Conservation (phyloP, 2,888 invertebrate genomes). For the Acanthococcus lagerstroemiae region DNA sequence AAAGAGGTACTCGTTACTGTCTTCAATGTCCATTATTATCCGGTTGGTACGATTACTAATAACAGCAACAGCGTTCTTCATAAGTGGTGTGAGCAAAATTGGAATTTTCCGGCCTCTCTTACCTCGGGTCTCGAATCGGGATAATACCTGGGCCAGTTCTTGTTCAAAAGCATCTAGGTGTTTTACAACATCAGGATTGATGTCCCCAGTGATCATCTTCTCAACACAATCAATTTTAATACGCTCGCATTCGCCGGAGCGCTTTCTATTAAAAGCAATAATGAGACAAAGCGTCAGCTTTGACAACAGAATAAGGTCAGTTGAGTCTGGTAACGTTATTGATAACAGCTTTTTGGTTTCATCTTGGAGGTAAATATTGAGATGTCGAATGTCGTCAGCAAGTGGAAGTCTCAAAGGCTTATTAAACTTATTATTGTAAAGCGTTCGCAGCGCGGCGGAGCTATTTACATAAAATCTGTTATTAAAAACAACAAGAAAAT, state of each 20-base stretch:
- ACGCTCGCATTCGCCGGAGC: neutral
- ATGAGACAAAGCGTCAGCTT: neutral
- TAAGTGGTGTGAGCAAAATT: neutral
- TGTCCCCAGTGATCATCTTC: neutral
- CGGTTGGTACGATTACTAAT: neutral
- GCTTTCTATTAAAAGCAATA: neutral
- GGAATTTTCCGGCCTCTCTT: neutral
- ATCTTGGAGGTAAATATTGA: no score
- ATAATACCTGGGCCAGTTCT: neutral
- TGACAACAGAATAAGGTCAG: neutral
- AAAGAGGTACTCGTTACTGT: neutral
- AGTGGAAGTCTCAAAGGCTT: no score
- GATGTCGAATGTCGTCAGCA: no score
- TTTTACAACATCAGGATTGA: neutral
- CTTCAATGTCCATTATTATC: neutral
- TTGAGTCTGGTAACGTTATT: neutral
- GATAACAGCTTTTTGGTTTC: no score
- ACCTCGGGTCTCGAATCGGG: neutral
- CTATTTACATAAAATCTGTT: no score
- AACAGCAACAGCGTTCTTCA: neutral
- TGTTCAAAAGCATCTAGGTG: neutral
- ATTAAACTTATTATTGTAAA: no score
- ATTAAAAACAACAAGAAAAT: no score
- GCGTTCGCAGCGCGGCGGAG: no score
- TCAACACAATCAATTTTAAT: neutral